Base-by-base conservation (phyloP, 2,797 vertebrate species). In the Coregonus suidteri region DNA sequence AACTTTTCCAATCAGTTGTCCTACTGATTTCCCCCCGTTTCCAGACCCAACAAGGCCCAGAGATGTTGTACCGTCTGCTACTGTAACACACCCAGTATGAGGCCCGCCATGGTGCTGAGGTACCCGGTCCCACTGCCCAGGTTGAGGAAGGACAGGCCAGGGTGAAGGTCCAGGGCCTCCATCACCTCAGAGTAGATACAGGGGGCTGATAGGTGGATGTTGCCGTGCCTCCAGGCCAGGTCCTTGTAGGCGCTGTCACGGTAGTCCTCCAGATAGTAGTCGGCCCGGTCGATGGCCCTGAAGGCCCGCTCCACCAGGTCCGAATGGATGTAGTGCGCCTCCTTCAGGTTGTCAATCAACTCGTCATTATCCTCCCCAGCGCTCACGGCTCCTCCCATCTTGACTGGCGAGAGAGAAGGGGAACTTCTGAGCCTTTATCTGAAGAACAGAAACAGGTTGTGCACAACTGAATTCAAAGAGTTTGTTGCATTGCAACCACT, bases 101-200 rank as follows among this genome's bases (percentile, higher is more conserved):
- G 97, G 74, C 98, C 98, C 73, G 97, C 98, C 98, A 99, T 98
- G 77, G 97, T 98, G 92, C 97, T 99, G 77, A 99, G 95, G 87
- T 99, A 99, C 47, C 98, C 98, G 0, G 98, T 99, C 76, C 98
- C 98, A 47, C 98, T 98, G 91, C 98, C 98, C 47, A 99, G 92
- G 86, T 99, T 99, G 80, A 99, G 93, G 89, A 99, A 99, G 0
- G 98, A 98, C 77, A 99, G 94, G 14, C 97, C 96, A 0, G 96
- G 97, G n/a, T 96, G 96, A 52, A 99, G 93, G 74, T 99, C 97
- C 90, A 99, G 83, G 30, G 98, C 98, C 89, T 99, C 98, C 98
- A 99, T 99, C 88, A 99, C 98, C 86, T 99, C 98, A 0, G 98
- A 99, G 92, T 98, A 99, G 92, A 99, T 98, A 75, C 98, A 99